These are phyloP conservation scores for Drosophila anomalipes DNA, from an alignment of 2,888 invertebrate species.

Conservation along the genomic window DNA sequence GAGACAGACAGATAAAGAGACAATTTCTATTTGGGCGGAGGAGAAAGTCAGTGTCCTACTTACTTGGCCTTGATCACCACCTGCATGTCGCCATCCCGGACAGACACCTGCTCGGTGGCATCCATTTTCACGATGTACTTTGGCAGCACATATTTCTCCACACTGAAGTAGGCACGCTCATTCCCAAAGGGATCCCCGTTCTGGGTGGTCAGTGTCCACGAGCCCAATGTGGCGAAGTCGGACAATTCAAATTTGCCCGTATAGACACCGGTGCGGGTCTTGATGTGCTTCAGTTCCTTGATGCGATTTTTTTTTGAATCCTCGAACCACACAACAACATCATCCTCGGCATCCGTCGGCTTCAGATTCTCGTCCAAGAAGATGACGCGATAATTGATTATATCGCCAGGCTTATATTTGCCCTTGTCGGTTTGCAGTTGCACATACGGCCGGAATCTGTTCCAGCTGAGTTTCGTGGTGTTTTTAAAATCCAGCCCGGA, in stretches of 20 bases:
- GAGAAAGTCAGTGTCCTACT: constrained; percentile 39
- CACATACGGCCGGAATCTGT: constrained; percentile 85
- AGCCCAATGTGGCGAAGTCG: constrained; percentile 92
- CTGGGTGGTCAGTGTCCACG: constrained; percentile 89
- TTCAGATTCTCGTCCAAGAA: constrained; percentile 89
- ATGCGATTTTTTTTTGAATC: constrained; percentile 92
- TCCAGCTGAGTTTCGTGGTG: constrained; percentile 89
- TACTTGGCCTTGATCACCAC: constrained; percentile 88
- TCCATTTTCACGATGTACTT: constrained; percentile 95
- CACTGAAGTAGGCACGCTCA: constrained; percentile 86
- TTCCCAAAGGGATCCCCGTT: constrained; percentile 50
- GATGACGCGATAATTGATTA: constrained; percentile 89
- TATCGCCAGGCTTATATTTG: constrained; percentile 94
- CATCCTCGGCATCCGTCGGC: constrained; percentile 88
- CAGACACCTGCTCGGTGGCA: constrained; percentile 92
- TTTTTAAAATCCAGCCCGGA: constrained; percentile 91
- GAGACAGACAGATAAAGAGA: not conserved
- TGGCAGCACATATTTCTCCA: constrained; percentile 96
- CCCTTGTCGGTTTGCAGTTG: constrained; percentile 97
- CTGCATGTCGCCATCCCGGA: constrained; percentile 91
- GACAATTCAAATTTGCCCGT: constrained; percentile 92
- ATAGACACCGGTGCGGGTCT: constrained; percentile 86
- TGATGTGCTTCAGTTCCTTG: constrained; percentile 91
- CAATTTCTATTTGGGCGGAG: not conserved
- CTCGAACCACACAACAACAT: constrained; percentile 88